A percentile compares a stretch with the other conserved stretches of the same genome.
Evolutionary conservation across 1,140 invertebrate species (phyloP).

Genomic region (Drosophila ficusphila): DNA sequence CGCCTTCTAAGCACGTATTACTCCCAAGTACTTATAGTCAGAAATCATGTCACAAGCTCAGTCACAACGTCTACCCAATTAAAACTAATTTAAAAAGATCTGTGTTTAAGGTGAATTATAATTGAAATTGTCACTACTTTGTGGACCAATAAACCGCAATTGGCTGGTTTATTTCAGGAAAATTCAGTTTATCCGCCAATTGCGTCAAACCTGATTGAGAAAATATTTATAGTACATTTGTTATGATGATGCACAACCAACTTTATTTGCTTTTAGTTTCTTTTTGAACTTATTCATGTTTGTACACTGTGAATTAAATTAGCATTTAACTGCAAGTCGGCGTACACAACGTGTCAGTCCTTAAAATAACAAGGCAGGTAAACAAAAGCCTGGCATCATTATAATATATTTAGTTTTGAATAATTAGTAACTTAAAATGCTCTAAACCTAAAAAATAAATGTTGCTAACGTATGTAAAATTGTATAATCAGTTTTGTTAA

Average conservation of each 20-base stretch:
- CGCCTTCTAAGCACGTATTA: conserved; percentile 7
- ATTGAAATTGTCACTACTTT: neutral
- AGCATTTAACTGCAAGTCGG: neutral
- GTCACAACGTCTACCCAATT: conserved; percentile 20
- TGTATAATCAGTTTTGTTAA: neutral
- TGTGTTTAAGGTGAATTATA: neutral
- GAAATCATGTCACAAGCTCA: conserved; percentile 9
- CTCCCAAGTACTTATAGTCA: conserved; percentile 7
- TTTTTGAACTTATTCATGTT: conserved; percentile 19
- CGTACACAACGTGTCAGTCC: neutral
- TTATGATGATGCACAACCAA: conserved; percentile 22
- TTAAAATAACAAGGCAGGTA: neutral
- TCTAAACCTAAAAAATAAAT: neutral
- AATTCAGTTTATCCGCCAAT: neutral
- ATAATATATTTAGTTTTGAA: neutral
- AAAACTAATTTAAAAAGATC: conserved; percentile 1
- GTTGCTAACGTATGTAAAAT: neutral
- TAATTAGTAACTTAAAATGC: neutral
- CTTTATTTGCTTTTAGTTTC: conserved; percentile 17
- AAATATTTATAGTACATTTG: conserved; percentile 4
- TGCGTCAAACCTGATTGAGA: neutral
- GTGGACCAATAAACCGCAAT: neutral
- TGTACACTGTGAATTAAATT: conserved; percentile 12
- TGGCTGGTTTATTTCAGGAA: neutral
- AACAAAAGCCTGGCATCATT: neutral